These are phyloP conservation scores for Branchipolynoe longqiensis DNA, from an alignment of 2,888 invertebrate genomes.

Conservation along the genomic window DNA sequence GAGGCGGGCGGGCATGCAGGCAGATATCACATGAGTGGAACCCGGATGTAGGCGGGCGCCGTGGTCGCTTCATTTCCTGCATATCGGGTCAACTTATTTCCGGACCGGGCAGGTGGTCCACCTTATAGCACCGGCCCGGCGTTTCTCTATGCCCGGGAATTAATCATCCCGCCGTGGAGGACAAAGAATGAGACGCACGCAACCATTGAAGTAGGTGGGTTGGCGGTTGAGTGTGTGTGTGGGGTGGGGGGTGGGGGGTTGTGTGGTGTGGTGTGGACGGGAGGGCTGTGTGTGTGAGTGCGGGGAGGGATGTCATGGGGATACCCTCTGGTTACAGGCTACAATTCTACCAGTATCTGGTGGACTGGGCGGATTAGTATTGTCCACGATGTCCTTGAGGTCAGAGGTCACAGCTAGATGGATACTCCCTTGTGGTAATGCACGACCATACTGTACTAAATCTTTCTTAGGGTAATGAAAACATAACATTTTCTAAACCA, in stretches of 20 bases:
- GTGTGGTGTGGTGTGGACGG: not conserved
- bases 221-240: not conserved
- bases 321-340: too few relatives aligned
- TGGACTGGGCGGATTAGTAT: too few relatives aligned
- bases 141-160: not conserved
- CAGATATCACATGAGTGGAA: too few relatives aligned
- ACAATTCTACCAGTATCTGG: too few relatives aligned
- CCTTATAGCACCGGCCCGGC: not conserved
- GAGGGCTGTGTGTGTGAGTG: not conserved
- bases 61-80: slow-evolving; percentile 47
- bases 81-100: slow-evolving; percentile 39
- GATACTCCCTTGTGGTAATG: too few relatives aligned
- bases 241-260: not conserved
- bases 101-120: slow-evolving; percentile 36
- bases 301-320: too few relatives aligned
- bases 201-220: not conserved
- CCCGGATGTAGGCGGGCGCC: slow-evolving; percentile 10
- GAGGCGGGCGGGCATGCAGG: not conserved
- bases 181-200: not conserved
- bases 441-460: too few relatives aligned
- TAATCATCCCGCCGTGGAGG: slow-evolving; percentile 9
- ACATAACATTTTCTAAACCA: too few relatives aligned
- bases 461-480: too few relatives aligned
- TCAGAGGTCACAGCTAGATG: too few relatives aligned
- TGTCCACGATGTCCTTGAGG: too few relatives aligned